phyloP scores from a whole-genome alignment of 2,113 vertebrate genomes.

The Paedocypris sp. region DNA sequence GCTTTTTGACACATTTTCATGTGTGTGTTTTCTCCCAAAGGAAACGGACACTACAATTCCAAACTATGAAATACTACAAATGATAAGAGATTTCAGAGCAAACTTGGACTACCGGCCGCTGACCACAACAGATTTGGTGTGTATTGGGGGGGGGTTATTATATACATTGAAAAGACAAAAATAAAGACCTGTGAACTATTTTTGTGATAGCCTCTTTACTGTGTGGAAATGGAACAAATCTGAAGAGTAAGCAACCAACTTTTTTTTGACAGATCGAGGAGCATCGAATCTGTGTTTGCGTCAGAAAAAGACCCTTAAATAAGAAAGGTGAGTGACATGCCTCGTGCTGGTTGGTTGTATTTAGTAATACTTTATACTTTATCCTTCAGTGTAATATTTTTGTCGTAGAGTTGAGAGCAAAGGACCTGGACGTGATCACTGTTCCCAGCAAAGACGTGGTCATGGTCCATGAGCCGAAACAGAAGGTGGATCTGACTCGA shows the following conservation, averaged over 20 bases:
- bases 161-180: neutral
- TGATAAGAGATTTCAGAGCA: conserved; percentile 94
- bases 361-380: no score
- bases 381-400: no score
- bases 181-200: neutral
- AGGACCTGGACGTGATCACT: conserved; percentile 96
- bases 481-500: conserved; percentile 95
- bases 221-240: no score
- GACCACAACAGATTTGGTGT: conserved; percentile 86
- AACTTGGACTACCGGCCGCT: conserved; percentile 92
- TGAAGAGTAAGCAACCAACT: no score
- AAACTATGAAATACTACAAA: conserved; percentile 97
- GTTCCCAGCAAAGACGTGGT: conserved; percentile 98
- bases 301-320: no score
- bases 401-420: conserved; percentile 76
- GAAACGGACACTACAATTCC: conserved; percentile 93
- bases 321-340: no score
- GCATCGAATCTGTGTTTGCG: no score
- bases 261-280: no score
- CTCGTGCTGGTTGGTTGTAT: no score
- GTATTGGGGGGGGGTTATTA: conserved; percentile 34
- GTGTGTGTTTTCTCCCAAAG: conserved; percentile 49
- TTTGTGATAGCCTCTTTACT: no score
- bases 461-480: conserved; percentile 97
- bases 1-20: no score